Conservation (phyloP, 2,888 invertebrate genomes). For the Dryomyza anilis region DNA sequence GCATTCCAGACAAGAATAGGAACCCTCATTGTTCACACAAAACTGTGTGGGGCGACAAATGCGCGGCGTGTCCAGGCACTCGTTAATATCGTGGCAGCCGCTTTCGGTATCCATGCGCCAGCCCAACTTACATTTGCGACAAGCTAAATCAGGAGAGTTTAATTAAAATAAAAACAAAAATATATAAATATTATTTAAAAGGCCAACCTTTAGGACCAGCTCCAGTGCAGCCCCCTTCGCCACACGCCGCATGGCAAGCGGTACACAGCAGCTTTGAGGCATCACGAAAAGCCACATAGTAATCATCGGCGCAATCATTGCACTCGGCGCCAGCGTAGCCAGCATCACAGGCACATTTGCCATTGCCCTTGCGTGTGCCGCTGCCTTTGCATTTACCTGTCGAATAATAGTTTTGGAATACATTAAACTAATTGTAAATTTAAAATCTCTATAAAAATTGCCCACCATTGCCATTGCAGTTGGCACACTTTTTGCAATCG, state of each 20-base stretch:
- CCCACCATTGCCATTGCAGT: constrained; percentile 77
- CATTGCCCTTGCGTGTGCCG: constrained; percentile 92
- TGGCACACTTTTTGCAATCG: constrained; percentile 79
- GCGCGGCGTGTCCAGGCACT: constrained; percentile 69
- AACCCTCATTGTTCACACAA: constrained; percentile 88
- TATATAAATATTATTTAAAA: background rate
- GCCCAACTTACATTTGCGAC: constrained; percentile 68
- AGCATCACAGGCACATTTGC: constrained; percentile 82
- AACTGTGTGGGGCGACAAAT: constrained; percentile 73
- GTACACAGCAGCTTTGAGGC: constrained; percentile 76
- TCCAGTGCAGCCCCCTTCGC: constrained; percentile 72
- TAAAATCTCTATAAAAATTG: background rate
- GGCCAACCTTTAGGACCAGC: constrained; percentile 70
- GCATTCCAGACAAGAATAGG: constrained; percentile 77
- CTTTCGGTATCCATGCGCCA: constrained; percentile 75
- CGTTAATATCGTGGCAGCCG: constrained; percentile 86
- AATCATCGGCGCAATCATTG: constrained; percentile 75
- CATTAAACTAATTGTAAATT: background rate
- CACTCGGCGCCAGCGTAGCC: constrained; percentile 84
- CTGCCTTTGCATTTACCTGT: constrained; percentile 72
- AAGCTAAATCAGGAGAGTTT: constrained; percentile 44
- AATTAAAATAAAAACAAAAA: background rate
- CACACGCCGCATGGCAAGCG: constrained; percentile 79
- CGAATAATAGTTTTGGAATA: no score
- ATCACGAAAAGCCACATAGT: constrained; percentile 77